phyloP scores from a whole-genome alignment of 2,797 vertebrate species.

The Echiichthys vipera region DNA sequence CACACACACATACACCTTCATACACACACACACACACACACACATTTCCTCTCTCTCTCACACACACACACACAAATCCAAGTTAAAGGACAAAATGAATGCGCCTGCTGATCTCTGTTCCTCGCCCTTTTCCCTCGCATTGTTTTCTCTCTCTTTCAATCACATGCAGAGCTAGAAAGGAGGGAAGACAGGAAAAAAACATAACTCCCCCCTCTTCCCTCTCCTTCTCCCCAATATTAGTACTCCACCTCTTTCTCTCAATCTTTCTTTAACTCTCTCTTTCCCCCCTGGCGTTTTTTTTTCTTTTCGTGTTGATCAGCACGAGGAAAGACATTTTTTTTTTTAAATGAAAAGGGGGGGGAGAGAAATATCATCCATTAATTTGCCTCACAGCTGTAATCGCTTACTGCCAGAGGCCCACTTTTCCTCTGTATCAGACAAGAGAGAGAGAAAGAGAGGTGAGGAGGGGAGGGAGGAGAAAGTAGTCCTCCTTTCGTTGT shows the following conservation, averaged over 20 bases:
- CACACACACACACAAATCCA: constrained; percentile 32
- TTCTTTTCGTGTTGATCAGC: constrained; percentile 62
- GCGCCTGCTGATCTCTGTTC: constrained; percentile 56
- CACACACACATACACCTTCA: constrained; percentile 4
- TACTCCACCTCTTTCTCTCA: constrained; percentile 45
- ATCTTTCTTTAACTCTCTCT: constrained; percentile 43
- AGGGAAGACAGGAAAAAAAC: constrained; percentile 48
- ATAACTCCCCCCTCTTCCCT: not conserved
- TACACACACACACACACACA: not conserved
- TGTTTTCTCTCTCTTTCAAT: constrained; percentile 68
- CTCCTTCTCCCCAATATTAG: constrained; percentile 42
- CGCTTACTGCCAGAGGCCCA: constrained; percentile 84
- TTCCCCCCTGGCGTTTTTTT: constrained; percentile 38
- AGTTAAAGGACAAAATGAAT: constrained; percentile 60
- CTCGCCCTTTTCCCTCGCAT: constrained; percentile 59
- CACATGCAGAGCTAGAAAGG: constrained; percentile 60
- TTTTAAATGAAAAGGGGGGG: constrained; percentile 52
- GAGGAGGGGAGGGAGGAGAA: constrained; percentile 35
- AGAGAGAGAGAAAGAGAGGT: constrained; percentile 45
- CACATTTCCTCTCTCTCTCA: not conserved
- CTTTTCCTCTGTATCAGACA: constrained; percentile 72
- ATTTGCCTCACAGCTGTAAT: constrained; percentile 86
- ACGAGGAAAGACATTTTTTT: constrained; percentile 44
- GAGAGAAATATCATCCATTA: constrained; percentile 82
- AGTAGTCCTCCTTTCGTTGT: constrained; percentile 67